phyloP scores from a whole-genome alignment of 2,888 invertebrate species.

The Sthenelais limicola region DNA sequence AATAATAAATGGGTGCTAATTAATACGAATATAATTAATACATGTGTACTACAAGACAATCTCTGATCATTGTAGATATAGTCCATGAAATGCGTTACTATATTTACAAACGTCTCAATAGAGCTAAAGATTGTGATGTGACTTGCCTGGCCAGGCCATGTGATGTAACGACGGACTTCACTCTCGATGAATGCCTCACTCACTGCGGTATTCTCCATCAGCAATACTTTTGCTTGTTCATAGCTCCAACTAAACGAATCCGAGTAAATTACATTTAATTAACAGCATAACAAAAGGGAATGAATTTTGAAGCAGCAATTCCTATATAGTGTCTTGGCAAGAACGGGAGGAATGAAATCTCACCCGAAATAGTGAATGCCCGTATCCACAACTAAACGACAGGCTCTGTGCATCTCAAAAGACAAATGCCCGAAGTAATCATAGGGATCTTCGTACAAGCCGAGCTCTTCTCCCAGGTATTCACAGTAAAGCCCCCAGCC shows the following conservation, averaged over 20 bases:
- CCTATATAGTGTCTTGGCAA: too few species aligned
- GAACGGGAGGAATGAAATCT: too few species aligned
- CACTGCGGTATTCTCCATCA: conserved; percentile 57
- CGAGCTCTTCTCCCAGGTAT: conserved; percentile 68
- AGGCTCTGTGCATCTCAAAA: conserved; percentile 63
- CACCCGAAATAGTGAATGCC: conserved; percentile 65
- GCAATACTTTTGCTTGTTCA: conserved; percentile 59
- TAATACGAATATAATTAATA: not conserved
- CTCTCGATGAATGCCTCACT: conserved; percentile 47
- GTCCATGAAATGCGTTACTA: too few species aligned
- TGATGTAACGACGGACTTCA: conserved; percentile 66
- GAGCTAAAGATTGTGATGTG: too few species aligned
- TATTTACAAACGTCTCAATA: too few species aligned
- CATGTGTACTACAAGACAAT: not conserved
- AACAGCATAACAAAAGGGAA: too few species aligned
- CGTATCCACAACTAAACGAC: conserved; percentile 65
- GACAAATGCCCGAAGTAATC: conserved; percentile 52
- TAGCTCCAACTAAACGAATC: conserved; percentile 63
- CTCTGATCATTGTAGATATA: not conserved
- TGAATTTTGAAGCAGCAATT: too few species aligned
- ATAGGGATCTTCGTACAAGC: conserved; percentile 64
- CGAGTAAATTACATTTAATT: conserved; percentile 60
- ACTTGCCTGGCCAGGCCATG: conserved; percentile 64
- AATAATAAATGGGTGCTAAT: not conserved
- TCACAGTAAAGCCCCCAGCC: conserved; percentile 71